phyloP scores from a whole-genome alignment of 2,113 vertebrate species.

The Hemichromis elongatus region DNA sequence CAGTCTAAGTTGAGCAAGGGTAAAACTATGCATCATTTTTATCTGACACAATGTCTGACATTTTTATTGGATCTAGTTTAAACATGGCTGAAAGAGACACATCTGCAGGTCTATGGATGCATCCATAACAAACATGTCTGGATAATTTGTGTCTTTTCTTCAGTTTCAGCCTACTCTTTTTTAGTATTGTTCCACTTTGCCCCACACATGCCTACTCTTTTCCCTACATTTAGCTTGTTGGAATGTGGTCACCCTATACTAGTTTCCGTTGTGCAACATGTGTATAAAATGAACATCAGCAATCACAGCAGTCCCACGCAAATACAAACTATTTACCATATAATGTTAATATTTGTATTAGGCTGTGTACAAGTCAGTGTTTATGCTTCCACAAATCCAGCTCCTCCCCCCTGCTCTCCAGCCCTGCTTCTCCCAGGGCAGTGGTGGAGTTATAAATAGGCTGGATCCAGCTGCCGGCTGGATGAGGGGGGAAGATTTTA shows the following conservation, averaged over 20 bases:
- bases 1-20: not conserved
- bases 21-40: not conserved
- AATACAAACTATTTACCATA: not conserved
- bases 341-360: not conserved
- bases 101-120: not conserved
- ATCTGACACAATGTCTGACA: not conserved
- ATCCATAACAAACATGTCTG: not conserved
- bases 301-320: not conserved
- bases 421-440: conserved; percentile 38
- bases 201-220: not conserved
- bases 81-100: not conserved
- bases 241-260: not conserved
- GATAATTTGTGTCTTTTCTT: not conserved
- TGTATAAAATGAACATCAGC: not conserved
- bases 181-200: not conserved
- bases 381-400: not conserved
- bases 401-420: conserved; percentile 28
- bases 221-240: not conserved
- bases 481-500: conserved; percentile 25
- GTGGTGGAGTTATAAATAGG: conserved; percentile 60
- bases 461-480: conserved; percentile 59
- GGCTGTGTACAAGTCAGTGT: conserved; percentile 33
- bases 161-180: not conserved
- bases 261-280: not conserved
- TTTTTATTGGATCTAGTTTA: not conserved